These are phyloP conservation scores for Ptychodera flava DNA, from an alignment of 35 echinoderm and acorn worm species.

Conservation along the genomic window DNA sequence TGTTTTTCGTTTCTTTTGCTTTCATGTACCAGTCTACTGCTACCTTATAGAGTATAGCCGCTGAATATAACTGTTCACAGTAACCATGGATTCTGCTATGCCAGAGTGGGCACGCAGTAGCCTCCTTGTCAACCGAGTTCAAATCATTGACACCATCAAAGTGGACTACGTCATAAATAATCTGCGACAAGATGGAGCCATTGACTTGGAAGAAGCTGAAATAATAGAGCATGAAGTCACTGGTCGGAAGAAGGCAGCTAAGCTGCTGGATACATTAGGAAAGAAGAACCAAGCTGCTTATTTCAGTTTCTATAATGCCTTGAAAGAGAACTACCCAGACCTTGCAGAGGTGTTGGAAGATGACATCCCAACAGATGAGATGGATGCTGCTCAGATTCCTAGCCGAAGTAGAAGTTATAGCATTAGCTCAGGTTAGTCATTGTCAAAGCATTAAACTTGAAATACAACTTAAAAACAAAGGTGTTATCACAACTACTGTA, in stretches of 20 bases:
- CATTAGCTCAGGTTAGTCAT: background rate
- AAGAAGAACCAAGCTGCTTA: conserved; percentile 82
- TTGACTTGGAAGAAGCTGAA: conserved; percentile 13
- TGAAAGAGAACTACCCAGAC: conserved; percentile 52
- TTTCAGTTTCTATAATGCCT: conserved; percentile 49
- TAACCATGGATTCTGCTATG: background rate
- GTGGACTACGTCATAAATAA: conserved; percentile 30
- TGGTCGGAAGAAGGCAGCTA: conserved; percentile 40
- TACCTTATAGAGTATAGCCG: too few species aligned
- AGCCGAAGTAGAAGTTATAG: conserved; percentile 24
- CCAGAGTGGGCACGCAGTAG: conserved; percentile 29
- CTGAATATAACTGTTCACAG: too few species aligned
- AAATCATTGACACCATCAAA: conserved; percentile 13
- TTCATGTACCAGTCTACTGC: too few species aligned
- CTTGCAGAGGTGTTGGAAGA: conserved; percentile 60
- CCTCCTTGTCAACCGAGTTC: conserved; percentile 16
- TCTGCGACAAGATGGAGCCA: conserved; percentile 25
- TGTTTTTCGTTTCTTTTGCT: too few species aligned
- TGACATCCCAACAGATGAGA: conserved; percentile 52
- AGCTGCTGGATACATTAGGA: conserved; percentile 50
- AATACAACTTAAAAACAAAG: background rate
- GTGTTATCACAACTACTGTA: background rate
- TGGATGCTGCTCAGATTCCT: conserved; percentile 15
- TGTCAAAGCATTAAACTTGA: background rate
- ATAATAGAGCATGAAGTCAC: conserved; percentile 22